phyloP scores from a whole-genome alignment of 1,140 invertebrate species.

The Drosophila miranda region DNA sequence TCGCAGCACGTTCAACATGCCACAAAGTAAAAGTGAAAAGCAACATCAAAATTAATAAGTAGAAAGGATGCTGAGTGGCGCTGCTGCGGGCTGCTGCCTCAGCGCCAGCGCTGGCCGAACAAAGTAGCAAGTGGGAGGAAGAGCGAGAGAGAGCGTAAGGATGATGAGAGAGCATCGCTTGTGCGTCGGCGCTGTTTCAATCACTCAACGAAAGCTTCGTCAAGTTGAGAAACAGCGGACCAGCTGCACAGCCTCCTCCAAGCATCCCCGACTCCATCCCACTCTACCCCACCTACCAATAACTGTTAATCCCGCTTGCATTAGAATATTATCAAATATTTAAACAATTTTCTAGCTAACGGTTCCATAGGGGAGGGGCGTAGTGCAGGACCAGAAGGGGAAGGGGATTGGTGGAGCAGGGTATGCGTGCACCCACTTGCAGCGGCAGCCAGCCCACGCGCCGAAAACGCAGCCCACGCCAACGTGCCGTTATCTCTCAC shows the following conservation, averaged over 20 bases:
- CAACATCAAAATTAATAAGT: constrained; percentile 80
- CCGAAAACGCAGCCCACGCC: not conserved
- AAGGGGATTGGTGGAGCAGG: too few species aligned
- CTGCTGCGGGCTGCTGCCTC: constrained; percentile 16
- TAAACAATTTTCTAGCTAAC: not conserved
- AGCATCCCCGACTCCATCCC: too few species aligned
- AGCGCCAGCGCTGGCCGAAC: constrained; percentile 6
- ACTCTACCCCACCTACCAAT: constrained; percentile 3
- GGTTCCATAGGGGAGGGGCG: too few species aligned
- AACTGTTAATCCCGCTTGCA: constrained; percentile 8
- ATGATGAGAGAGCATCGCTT: constrained; percentile 7
- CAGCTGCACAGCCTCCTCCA: constrained; percentile 16
- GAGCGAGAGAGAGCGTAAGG: constrained; percentile 9
- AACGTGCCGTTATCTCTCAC: constrained; percentile 28
- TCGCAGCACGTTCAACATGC: constrained; percentile 61
- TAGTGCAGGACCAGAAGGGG: too few species aligned
- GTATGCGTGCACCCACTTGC: constrained; percentile 5
- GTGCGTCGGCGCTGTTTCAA: constrained; percentile 66
- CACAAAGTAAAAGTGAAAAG: constrained; percentile 81
- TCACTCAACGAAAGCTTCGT: constrained; percentile 67
- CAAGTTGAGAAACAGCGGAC: constrained; percentile 38
- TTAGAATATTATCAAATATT: constrained; percentile 8
- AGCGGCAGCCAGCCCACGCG: too few species aligned
- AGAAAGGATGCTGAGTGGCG: constrained; percentile 71
- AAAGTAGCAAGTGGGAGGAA: constrained; percentile 26